Evolutionary conservation across 2,888 invertebrate genomes (phyloP).

Genomic region (Amblyteles armatorius): DNA sequence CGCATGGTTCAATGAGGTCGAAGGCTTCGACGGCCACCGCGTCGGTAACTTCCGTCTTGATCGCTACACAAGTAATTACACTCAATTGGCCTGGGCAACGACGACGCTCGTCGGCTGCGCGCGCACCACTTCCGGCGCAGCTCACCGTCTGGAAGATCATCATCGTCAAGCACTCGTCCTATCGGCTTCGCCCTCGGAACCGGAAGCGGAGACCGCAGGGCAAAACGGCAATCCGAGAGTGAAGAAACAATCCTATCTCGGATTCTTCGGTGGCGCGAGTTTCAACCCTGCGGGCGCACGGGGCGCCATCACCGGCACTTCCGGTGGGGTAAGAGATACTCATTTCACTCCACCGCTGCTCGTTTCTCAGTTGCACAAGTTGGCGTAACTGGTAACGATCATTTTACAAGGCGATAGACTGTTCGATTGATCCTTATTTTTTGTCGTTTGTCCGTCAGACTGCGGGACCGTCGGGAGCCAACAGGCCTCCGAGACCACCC

Average conservation of each 20-base stretch:
- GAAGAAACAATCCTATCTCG: constrained; percentile 1
- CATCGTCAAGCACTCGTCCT: constrained; percentile 40
- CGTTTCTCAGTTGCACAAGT: neutral
- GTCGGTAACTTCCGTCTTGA: constrained; percentile 6
- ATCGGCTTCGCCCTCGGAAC: constrained; percentile 4
- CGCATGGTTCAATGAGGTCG: constrained; percentile 81
- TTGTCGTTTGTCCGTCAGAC: neutral
- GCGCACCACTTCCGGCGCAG: constrained; percentile 33
- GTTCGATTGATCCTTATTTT: too few species aligned
- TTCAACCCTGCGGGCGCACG: constrained; percentile 34
- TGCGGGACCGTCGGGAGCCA: neutral
- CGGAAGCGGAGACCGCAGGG: neutral
- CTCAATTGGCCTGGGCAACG: constrained; percentile 51
- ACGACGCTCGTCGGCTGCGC: constrained; percentile 48
- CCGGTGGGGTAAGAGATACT: neutral
- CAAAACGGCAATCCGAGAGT: neutral
- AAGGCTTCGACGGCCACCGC: constrained; percentile 70
- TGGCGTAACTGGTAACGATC: too few species aligned
- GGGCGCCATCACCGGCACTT: constrained; percentile 33
- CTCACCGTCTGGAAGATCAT: constrained; percentile 17
- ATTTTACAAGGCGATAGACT: too few species aligned
- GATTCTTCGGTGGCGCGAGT: constrained; percentile 45
- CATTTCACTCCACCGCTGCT: too few species aligned
- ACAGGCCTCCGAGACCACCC: neutral
- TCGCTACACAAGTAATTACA: constrained; percentile 44